A percentile compares a stretch with the other conserved stretches of the same genome.
phyloP scores from a whole-genome alignment of 2,113 vertebrate genomes.

The Nibea albiflora region DNA sequence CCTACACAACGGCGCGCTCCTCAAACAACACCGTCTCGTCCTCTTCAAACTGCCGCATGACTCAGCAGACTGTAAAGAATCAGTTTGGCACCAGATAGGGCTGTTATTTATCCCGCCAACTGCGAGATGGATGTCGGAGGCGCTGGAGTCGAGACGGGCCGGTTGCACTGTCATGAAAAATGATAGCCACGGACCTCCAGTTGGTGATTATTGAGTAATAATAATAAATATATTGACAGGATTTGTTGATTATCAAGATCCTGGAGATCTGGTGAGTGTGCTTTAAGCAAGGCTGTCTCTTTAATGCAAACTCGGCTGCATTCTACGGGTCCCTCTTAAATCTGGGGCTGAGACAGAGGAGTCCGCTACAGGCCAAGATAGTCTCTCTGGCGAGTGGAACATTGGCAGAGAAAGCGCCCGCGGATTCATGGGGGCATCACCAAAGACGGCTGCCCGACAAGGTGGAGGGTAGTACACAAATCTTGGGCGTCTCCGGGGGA shows the following conservation, averaged over 20 bases:
- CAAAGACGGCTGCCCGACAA: background rate
- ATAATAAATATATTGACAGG: too few species aligned
- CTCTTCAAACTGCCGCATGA: slow-evolving; percentile 1
- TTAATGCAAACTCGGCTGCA: too few species aligned
- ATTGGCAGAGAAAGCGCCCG: too few species aligned
- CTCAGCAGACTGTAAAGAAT: slow-evolving; percentile 1
- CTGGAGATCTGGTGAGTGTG: too few species aligned
- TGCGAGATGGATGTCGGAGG: background rate
- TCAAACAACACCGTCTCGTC: background rate
- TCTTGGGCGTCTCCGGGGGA: background rate
- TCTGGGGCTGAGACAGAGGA: too few species aligned
- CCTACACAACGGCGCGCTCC: too few species aligned
- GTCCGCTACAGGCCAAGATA: too few species aligned
- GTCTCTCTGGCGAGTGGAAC: too few species aligned
- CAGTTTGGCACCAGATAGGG: background rate
- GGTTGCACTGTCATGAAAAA: background rate
- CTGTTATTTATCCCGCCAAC: background rate
- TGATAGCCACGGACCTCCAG: background rate
- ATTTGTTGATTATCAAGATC: too few species aligned
- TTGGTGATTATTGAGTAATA: background rate
- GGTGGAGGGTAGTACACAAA: background rate
- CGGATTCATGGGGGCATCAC: background rate
- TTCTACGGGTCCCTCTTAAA: too few species aligned
- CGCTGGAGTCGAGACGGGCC: background rate
- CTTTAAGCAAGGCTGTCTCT: too few species aligned